These are phyloP conservation scores for Embiotoca jacksoni DNA, from an alignment of 2,113 vertebrate species.

Conservation along the genomic window DNA sequence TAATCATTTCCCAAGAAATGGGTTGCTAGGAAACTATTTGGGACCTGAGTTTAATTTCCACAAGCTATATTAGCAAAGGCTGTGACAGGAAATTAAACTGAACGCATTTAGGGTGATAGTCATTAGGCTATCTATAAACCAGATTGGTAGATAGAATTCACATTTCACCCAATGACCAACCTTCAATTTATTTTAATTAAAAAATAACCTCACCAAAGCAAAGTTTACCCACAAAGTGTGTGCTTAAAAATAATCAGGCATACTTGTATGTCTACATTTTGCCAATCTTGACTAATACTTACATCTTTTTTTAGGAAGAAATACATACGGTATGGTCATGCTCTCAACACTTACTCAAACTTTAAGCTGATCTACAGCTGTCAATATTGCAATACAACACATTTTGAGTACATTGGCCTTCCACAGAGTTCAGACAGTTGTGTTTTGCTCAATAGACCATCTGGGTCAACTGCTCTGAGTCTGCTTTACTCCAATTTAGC, in stretches of 20 bases:
- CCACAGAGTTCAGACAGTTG: neutral
- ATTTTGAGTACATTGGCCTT: neutral
- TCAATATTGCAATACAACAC: neutral
- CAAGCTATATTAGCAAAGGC: neutral
- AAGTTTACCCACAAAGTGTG: too few relatives aligned
- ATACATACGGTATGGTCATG: neutral
- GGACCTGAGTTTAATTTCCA: neutral
- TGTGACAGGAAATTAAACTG: conserved; percentile 8
- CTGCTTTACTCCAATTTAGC: conserved; percentile 13
- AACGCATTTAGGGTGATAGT: neutral
- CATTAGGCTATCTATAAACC: neutral
- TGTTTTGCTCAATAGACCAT: conserved; percentile 10
- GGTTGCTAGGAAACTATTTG: conserved; percentile 10
- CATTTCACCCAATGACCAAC: neutral
- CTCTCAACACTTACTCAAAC: neutral
- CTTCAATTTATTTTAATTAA: neutral
- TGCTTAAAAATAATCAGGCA: neutral
- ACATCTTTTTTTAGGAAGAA: neutral
- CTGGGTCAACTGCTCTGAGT: conserved; percentile 11
- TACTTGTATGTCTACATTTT: too few relatives aligned
- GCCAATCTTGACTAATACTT: too few relatives aligned
- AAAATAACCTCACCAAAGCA: too few relatives aligned
- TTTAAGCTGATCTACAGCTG: neutral
- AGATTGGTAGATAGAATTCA: neutral
- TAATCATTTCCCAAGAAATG: neutral